Evolutionary conservation across 2,797 vertebrate genomes (phyloP).

Genomic region (Falco cherrug): DNA sequence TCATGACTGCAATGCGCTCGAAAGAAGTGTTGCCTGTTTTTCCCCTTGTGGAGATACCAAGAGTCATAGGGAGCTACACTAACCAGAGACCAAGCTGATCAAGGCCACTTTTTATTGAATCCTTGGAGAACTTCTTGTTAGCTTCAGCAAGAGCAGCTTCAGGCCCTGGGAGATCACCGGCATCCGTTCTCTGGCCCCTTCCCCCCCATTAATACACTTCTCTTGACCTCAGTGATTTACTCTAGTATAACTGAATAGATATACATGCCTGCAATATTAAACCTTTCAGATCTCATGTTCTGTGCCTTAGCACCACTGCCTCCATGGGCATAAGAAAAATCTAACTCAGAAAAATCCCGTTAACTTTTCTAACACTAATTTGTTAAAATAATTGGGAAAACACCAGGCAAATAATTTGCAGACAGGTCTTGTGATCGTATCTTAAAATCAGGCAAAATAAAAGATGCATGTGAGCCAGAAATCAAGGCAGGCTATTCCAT

Average conservation of each 20-base stretch:
- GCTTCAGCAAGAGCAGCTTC: neutral
- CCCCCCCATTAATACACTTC: neutral
- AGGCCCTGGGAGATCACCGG: neutral
- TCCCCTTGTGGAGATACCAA: neutral
- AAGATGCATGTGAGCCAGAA: neutral
- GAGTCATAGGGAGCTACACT: neutral
- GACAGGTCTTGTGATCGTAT: neutral
- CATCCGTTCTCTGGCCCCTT: neutral
- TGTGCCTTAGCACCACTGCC: neutral
- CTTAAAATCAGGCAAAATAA: neutral
- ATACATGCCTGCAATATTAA: neutral
- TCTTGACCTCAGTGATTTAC: neutral
- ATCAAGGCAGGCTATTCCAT: neutral
- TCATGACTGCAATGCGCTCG: neutral
- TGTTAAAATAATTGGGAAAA: neutral
- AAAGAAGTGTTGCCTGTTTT: neutral
- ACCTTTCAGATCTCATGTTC: neutral
- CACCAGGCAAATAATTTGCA: neutral
- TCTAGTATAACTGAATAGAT: neutral
- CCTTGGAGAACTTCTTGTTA: neutral
- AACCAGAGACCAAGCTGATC: neutral
- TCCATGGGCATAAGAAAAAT: neutral
- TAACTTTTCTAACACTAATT: neutral
- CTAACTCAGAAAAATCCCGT: neutral
- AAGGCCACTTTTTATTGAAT: neutral